These are phyloP conservation scores for Progne subis DNA, from an alignment of 2,113 vertebrate species.

Conservation along the genomic window DNA sequence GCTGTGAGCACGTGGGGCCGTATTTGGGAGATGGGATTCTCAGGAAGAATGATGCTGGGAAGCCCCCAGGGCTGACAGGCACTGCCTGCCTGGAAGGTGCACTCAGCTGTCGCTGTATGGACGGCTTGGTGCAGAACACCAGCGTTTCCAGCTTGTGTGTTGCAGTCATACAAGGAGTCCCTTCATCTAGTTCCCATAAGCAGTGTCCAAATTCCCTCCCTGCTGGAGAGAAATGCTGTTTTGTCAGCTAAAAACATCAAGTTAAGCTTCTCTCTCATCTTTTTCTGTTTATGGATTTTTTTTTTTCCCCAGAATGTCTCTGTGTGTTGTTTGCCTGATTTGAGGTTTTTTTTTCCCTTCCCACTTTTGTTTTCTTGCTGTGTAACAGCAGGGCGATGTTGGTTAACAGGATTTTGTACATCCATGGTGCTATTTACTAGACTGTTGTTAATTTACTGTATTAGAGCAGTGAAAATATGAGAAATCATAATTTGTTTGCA, in stretches of 20 bases:
- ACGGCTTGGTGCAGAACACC: background rate
- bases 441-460: background rate
- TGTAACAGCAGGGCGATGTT: background rate
- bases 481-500: background rate
- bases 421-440: background rate
- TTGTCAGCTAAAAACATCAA: background rate
- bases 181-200: constrained; percentile 18
- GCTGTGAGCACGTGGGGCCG: rapidly evolving
- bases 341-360: background rate
- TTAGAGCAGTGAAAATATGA: background rate
- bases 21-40: rapidly evolving
- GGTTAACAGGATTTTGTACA: background rate
- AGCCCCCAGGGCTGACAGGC: rapidly evolving
- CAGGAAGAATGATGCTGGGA: background rate
- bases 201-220: background rate
- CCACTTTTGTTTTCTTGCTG: background rate
- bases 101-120: rapidly evolving
- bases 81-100: background rate
- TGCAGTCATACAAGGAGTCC: background rate
- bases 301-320: background rate
- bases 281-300: background rate
- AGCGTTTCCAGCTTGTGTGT: background rate
- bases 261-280: background rate
- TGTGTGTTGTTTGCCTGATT: background rate
- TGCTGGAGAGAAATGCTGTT: background rate